Conservation (phyloP, 2,797 vertebrate genomes). For the Lerista edwardsae region DNA sequence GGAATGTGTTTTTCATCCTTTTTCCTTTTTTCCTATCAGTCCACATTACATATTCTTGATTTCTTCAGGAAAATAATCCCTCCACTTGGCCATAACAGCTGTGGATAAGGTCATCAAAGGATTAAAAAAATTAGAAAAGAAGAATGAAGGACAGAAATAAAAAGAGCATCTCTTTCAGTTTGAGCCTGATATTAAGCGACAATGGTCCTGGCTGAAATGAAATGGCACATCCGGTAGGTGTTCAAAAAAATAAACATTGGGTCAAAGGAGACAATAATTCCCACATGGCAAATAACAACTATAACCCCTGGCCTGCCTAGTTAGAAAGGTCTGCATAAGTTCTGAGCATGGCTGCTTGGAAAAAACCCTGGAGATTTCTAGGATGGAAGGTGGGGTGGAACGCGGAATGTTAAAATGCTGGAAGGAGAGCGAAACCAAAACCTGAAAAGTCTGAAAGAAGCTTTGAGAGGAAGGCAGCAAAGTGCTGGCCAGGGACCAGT, state of each 20-base stretch:
- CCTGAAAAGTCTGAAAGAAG: too few species aligned
- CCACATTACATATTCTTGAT: constrained; percentile 43
- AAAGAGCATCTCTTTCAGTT: neutral
- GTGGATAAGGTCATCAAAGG: neutral
- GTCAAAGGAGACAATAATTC: neutral
- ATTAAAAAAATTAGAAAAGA: neutral
- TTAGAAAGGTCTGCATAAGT: neutral
- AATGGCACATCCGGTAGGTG: neutral
- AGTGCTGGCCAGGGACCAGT: too few species aligned
- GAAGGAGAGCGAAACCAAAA: neutral
- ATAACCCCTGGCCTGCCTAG: too few species aligned
- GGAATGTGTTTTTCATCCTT: constrained; percentile 28
- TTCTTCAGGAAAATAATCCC: constrained; percentile 12
- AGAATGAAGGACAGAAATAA: neutral
- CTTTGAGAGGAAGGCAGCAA: too few species aligned
- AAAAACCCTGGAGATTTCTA: neutral
- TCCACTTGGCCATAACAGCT: neutral
- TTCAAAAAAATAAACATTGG: neutral
- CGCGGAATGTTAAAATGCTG: neutral
- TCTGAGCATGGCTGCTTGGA: neutral
- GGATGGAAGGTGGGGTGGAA: too few species aligned
- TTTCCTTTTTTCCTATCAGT: constrained; percentile 23
- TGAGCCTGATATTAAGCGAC: neutral
- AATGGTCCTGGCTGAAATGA: neutral
- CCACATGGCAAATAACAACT: neutral